A percentile compares a stretch with the other conserved stretches of the same genome.
Evolutionary conservation across 92 coral and sea anemone genomes (phyloP).

Genomic region (Diadumene lineata): DNA sequence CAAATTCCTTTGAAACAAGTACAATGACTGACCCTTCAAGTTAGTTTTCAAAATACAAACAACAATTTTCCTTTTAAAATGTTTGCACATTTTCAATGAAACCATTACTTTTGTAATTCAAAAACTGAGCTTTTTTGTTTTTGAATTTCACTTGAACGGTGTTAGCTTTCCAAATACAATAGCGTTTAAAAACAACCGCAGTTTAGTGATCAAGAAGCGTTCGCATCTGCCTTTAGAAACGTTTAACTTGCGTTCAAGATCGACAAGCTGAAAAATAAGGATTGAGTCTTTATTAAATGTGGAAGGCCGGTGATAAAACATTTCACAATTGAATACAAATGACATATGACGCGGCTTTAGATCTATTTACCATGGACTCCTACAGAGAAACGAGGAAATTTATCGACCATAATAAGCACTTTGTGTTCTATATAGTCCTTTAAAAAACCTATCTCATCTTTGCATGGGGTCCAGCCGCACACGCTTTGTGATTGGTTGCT

Average conservation of each 20-base stretch:
- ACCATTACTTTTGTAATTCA: no score
- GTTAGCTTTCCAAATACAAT: no score
- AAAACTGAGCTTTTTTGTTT: no score
- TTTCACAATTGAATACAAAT: slow-evolving; percentile 20
- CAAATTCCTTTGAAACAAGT: no score
- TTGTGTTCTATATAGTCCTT: slow-evolving; percentile 24
- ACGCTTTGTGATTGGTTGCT: slow-evolving; percentile 7
- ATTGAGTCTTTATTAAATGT: slow-evolving; percentile 20
- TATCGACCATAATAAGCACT: slow-evolving; percentile 39
- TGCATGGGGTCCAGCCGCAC: slow-evolving; percentile 40
- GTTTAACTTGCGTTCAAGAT: neutral
- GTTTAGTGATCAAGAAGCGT: no score
- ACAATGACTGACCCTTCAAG: no score
- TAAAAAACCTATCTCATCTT: slow-evolving; percentile 34
- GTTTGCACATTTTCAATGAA: no score
- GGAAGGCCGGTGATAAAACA: slow-evolving; percentile 23
- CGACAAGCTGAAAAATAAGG: slow-evolving; percentile 2
- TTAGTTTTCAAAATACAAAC: no score
- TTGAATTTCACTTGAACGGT: no score
- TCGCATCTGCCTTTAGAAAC: no score
- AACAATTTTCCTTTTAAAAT: no score
- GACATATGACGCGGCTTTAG: slow-evolving; percentile 23
- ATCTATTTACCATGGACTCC: slow-evolving; percentile 39
- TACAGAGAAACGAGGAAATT: slow-evolving; percentile 31
- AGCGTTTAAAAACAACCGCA: no score